Evolutionary conservation across 2,113 vertebrate genomes (phyloP), one percentile per base, ranked within the genome.

Genomic region (Bothrops jararaca): DNA sequence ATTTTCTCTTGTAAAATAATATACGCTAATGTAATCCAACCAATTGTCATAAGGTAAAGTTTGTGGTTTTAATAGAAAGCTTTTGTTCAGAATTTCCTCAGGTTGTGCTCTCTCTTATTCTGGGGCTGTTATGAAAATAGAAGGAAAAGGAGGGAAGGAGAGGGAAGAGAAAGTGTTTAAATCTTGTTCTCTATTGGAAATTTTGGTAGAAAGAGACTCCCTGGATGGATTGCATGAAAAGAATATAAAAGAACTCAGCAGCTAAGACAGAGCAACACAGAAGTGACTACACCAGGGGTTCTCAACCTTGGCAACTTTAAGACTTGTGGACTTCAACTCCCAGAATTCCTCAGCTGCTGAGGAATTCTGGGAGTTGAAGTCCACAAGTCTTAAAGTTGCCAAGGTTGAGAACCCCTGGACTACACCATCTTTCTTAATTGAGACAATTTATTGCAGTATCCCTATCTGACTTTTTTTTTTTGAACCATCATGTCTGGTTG

Each of bases 11-110:
- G 29, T 88, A 85, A 88, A 85, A 89, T 34, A 87, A 91, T 52
- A 89, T 60, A 92, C 39, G 42, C 74, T 39, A 89, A 90, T 92
- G 45, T 86, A 86, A 85, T 92, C 45, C 34, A 34, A 74, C 54
- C 88, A 5, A 52, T 86, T 57, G 52, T 89, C 52, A 92, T 23
- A 89, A 90, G 74, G n/a, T 48, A 89, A 48, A 34, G 69, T n/a
- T 39, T 39, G 42, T 86, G 58, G 69, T 45, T 57, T 60, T 90
- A 92, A 86, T 5, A 34, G 9, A 10, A 90, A 52, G 54, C 48
- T 26, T 89, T 58, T 85, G 29, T 22, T 39, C 92, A 52, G 54
- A 39, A 90, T 64, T 58, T 22, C 22, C 42, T 50, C 11, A 26
- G 45, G n/a, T 52, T 89, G 1, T 12, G 50, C 29, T 92, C 60